A percentile compares a stretch with the other conserved stretches of the same genome.
Evolutionary conservation across 2,888 invertebrate genomes (phyloP).

Genomic region (Tetragnatha montana): DNA sequence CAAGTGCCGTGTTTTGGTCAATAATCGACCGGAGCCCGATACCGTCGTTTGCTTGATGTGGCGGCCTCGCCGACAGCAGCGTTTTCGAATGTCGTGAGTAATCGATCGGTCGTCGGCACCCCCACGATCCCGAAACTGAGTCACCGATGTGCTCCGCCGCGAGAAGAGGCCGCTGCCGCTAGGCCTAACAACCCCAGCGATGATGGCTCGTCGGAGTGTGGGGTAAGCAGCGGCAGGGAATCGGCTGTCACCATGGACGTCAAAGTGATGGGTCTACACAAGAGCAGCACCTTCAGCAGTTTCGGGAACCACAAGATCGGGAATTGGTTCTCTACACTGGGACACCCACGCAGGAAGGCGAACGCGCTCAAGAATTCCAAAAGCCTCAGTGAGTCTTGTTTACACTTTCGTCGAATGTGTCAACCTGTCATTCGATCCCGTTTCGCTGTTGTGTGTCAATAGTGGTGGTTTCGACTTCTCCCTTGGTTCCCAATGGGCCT

Average conservation of each 20-base stretch:
- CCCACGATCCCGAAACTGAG: too few relatives aligned
- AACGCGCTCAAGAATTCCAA: constrained; percentile 73
- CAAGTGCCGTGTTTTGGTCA: too few relatives aligned
- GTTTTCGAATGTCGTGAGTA: too few relatives aligned
- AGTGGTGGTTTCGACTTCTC: too few relatives aligned
- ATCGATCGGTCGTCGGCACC: too few relatives aligned
- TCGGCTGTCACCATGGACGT: constrained; percentile 74
- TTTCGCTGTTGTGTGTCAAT: not conserved
- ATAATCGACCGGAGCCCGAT: too few relatives aligned
- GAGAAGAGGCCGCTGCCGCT: not conserved
- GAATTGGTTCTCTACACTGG: constrained; percentile 77
- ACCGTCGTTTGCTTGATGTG: too few relatives aligned
- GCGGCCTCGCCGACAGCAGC: too few relatives aligned
- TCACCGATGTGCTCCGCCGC: not conserved
- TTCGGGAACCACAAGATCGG: constrained; percentile 76
- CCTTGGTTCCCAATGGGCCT: too few relatives aligned
- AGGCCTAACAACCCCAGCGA: not conserved
- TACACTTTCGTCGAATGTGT: not conserved
- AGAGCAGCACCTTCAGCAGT: constrained; percentile 77
- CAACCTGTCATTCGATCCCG: not conserved
- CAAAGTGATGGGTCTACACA: constrained; percentile 75
- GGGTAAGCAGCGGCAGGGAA: not conserved
- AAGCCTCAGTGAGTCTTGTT: constrained; percentile 73
- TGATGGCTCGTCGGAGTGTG: not conserved
- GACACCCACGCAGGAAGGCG: constrained; percentile 75